phyloP scores from a whole-genome alignment of 2,797 vertebrate genomes.

The Allobates femoralis region DNA sequence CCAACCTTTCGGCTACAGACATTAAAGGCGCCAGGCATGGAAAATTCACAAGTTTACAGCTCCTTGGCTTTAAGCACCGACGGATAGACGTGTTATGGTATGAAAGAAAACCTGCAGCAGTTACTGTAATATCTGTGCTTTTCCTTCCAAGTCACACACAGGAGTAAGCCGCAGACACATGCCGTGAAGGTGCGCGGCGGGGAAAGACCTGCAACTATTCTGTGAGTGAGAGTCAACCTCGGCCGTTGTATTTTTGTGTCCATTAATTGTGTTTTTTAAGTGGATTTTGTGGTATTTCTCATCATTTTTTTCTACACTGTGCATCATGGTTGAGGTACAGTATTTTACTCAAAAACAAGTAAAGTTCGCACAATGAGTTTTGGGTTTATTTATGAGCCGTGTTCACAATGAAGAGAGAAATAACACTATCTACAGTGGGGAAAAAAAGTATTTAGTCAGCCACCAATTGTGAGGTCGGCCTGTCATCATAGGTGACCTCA shows the following conservation, averaged over 20 bases:
- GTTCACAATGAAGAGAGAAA: no score
- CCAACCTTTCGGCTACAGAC: conserved; percentile 26
- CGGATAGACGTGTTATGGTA: neutral
- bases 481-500: no score
- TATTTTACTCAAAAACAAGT: no score
- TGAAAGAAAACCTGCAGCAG: conserved; percentile 13
- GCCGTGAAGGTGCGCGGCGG: neutral
- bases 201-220: neutral
- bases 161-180: conserved; percentile 8
- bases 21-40: conserved; percentile 28
- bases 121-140: conserved; percentile 8
- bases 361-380: no score
- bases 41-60: conserved; percentile 41
- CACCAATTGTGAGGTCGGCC: no score
- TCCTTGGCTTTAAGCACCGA: conserved; percentile 15
- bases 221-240: neutral
- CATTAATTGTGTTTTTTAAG: accelerated
- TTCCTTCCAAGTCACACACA: conserved; percentile 54
- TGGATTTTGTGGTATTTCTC: no score
- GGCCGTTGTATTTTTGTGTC: neutral
- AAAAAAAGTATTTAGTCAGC: no score
- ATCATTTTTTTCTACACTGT: no score
- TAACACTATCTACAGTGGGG: no score
- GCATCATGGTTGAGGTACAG: no score
- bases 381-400: no score